These are phyloP conservation scores for Pelochelys cantorii DNA, from an alignment of 2,797 vertebrate species.

Conservation along the genomic window DNA sequence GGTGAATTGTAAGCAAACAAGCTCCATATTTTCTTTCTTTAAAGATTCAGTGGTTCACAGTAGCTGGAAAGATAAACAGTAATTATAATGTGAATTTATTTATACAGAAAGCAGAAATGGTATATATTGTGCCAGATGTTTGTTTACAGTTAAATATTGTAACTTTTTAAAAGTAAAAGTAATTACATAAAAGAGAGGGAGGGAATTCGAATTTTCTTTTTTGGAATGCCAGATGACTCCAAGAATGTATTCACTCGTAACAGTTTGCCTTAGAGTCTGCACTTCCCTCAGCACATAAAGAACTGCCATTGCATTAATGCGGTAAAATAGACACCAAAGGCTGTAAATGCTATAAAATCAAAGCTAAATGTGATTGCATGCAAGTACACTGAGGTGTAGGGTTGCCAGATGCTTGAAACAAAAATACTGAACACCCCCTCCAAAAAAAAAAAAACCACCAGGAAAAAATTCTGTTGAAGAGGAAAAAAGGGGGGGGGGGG, in stretches of 20 bases:
- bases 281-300: conserved; percentile 55
- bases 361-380: background rate
- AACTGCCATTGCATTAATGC: conserved; percentile 35
- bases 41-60: conserved; percentile 7
- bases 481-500: no score
- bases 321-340: conserved; percentile 19
- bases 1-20: background rate
- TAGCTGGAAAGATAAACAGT: conserved; percentile 21
- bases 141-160: conserved; percentile 8
- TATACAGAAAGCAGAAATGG: conserved; percentile 16
- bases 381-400: conserved; percentile 48
- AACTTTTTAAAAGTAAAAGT: background rate
- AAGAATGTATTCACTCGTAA: conserved; percentile 53
- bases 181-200: background rate
- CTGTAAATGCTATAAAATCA: conserved; percentile 50
- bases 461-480: no score
- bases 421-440: no score
- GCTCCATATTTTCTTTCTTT: background rate
- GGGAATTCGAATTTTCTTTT: conserved; percentile 23
- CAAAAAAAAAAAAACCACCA: no score
- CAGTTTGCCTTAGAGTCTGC: conserved; percentile 52
- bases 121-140: conserved; percentile 13
- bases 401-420: no score
- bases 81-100: background rate
- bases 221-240: conserved; percentile 49